Conservation (phyloP, 2,113 vertebrate genomes). For the Scytalopus superciliaris region DNA sequence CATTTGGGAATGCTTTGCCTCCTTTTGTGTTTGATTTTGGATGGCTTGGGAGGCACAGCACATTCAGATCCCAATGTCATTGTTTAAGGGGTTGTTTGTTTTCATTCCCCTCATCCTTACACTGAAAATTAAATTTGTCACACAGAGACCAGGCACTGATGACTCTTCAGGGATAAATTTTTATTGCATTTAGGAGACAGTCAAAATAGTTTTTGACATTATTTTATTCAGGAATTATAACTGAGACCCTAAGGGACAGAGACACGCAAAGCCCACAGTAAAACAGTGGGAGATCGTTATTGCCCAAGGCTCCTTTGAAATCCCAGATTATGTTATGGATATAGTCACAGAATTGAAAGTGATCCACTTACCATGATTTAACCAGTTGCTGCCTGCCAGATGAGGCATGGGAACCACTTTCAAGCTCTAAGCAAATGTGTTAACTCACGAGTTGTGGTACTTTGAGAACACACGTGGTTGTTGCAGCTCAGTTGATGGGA, state of each 20-base stretch:
- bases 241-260: conserved; percentile 20
- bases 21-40: conserved; percentile 17
- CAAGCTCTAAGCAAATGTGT: not conserved
- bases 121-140: conserved; percentile 26
- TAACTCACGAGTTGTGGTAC: not conserved
- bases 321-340: conserved; percentile 46
- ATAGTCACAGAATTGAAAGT: conserved; percentile 49
- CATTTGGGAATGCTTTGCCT: conserved; percentile 20
- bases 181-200: conserved; percentile 52
- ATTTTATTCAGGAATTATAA: conserved; percentile 61
- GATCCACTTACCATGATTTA: conserved; percentile 47
- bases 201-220: conserved; percentile 50
- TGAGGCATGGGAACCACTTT: not conserved
- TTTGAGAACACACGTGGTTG: not conserved
- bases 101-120: conserved; percentile 24
- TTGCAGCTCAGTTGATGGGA: not conserved
- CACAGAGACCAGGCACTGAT: conserved; percentile 11
- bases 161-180: conserved; percentile 55
- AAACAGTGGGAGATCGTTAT: conserved; percentile 28
- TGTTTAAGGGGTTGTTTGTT: conserved; percentile 45
- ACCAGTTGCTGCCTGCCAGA: conserved; percentile 33
- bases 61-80: conserved; percentile 30
- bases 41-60: not conserved
- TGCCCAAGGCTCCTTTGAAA: conserved; percentile 51
- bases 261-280: conserved; percentile 7